These are phyloP conservation scores for Camptogramma bilineatum DNA, from an alignment of 2,888 invertebrate species.

Conservation along the genomic window DNA sequence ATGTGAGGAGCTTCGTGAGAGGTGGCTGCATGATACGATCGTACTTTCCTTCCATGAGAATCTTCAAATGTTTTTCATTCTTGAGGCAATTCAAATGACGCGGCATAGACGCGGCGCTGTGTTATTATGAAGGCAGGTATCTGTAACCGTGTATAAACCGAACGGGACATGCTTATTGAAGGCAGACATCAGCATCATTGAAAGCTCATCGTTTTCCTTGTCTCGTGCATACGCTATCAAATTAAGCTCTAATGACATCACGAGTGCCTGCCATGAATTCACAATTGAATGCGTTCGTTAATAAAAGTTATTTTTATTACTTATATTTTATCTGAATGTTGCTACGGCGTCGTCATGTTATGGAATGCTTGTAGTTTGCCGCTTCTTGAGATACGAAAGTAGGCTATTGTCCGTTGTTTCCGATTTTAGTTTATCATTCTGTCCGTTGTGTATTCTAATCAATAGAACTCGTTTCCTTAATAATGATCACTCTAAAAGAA, in stretches of 20 bases:
- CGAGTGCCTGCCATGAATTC: slow-evolving; percentile 66
- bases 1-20: slow-evolving; percentile 63
- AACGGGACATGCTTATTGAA: slow-evolving; percentile 46
- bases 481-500: slow-evolving; percentile 19
- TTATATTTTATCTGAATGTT: slow-evolving; percentile 52
- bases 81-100: slow-evolving; percentile 31
- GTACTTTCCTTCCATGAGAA: slow-evolving; percentile 57
- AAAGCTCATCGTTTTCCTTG: slow-evolving; percentile 55
- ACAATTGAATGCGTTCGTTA: slow-evolving; percentile 76
- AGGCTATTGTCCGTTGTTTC: slow-evolving; percentile 69
- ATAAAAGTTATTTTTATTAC: slow-evolving; percentile 64
- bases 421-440: slow-evolving; percentile 64
- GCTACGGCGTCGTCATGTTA: slow-evolving; percentile 52
- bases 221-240: slow-evolving; percentile 60
- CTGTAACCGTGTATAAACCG: slow-evolving; percentile 21
- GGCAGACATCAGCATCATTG: slow-evolving; percentile 42
- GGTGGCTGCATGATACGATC: slow-evolving; percentile 61
- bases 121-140: slow-evolving; percentile 6
- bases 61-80: slow-evolving; percentile 48
- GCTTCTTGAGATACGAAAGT: slow-evolving; percentile 63
- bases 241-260: slow-evolving; percentile 70
- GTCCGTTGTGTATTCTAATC: slow-evolving; percentile 51
- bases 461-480: slow-evolving; percentile 39
- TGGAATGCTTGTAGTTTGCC: slow-evolving; percentile 64
- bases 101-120: slow-evolving; percentile 5